Evolutionary conservation across 2,888 invertebrate genomes (phyloP), one percentile per base, ranked within the genome.

Genomic region (Harpagoxenus sublaevis): DNA sequence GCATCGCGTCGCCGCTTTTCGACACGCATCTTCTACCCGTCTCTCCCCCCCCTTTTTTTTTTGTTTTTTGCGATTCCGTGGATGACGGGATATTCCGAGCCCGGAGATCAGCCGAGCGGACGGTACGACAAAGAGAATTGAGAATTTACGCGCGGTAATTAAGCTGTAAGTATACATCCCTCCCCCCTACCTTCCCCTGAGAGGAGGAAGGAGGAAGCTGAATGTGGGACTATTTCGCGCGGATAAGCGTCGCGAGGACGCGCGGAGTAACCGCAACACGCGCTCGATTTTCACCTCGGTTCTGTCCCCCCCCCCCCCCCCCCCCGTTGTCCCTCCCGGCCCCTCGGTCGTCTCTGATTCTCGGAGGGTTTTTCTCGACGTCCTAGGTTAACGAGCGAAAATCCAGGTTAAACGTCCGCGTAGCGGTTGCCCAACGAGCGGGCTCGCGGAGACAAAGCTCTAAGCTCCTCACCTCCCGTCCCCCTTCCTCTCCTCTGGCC

Each of bases 381-480:
- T 39, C n/a, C 45, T 28, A 12, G 35, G 12, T 65, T 42, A 55
- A 35, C n/a, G n/a, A 60, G 51, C 35, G 35, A 53, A 2, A 53
- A 53, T n/a, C 15, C 63, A 12, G 53, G 53, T 35, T 70, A 35
- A 39, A 42, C 28, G 39, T 6, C 31, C 31, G 15, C 3, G n/a
- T n/a, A 39, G 8, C 39, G 55, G 39, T 39, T 35, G 28, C 23
- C 57, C 9, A 15, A 23, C 15, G 18, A 53, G 35, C 39, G 35
- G 18, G 28, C 28, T 42, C 55, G 39, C 42, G 28, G 42, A 74
- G 60, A 74, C 74, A 60, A 74, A 74, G 74, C 57, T 48, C 31
- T 8, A 74, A 74, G 74, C 57, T 48, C 31, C 15, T 31, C 18
- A 12, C 28, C 65, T 28, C 42, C 12, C 18, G 8, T 2, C 28